phyloP scores from a whole-genome alignment of 2,888 invertebrate genomes.

The Lochmaea crataegi region DNA sequence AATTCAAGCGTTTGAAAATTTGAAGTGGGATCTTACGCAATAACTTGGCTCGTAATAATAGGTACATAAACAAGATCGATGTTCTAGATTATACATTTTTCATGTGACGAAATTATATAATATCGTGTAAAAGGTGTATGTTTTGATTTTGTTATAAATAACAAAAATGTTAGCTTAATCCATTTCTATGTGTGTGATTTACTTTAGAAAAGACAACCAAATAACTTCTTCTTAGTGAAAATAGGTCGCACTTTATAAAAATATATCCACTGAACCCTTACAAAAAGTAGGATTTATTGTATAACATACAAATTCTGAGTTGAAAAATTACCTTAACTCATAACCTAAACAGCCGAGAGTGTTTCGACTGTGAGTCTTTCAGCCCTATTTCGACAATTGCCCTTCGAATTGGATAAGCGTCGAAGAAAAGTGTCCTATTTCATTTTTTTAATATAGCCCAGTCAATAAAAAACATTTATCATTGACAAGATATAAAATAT shows the following conservation, averaged over 20 bases:
- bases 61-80: slow-evolving; percentile 10
- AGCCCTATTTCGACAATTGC: slow-evolving; percentile 31
- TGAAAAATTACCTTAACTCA: slow-evolving; percentile 35
- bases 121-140: too few species aligned
- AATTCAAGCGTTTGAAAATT: slow-evolving; percentile 29
- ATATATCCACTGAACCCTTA: slow-evolving; percentile 9
- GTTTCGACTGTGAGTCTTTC: slow-evolving; percentile 18
- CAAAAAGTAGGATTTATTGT: slow-evolving; percentile 28
- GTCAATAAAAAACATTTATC: slow-evolving; percentile 13
- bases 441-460: slow-evolving; percentile 28
- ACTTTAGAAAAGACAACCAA: not conserved
- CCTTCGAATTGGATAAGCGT: slow-evolving; percentile 28
- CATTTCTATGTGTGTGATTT: not conserved
- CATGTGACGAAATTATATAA: too few species aligned
- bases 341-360: slow-evolving; percentile 31
- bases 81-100: not conserved
- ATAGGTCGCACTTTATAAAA: slow-evolving; percentile 12
- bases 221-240: not conserved
- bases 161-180: too few species aligned
- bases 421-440: slow-evolving; percentile 22
- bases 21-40: slow-evolving; percentile 30
- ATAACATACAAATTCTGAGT: slow-evolving; percentile 28
- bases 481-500: too few species aligned
- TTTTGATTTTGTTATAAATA: too few species aligned
- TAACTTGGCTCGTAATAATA: slow-evolving; percentile 22